Evolutionary conservation across 2,797 vertebrate genomes (phyloP).

Genomic region (Sebastes steindachneri): DNA sequence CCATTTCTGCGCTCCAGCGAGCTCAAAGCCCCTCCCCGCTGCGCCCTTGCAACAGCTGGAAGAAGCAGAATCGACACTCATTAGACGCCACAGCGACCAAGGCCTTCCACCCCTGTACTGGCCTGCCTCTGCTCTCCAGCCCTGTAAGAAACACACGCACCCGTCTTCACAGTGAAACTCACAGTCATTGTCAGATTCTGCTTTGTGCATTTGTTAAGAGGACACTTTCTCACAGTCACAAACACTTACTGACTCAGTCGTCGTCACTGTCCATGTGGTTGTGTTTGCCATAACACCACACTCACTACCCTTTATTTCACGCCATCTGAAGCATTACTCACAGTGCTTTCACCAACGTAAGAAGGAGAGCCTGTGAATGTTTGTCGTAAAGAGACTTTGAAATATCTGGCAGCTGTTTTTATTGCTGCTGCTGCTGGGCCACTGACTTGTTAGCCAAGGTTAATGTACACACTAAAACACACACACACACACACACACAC

Average conservation of each 20-base stretch:
- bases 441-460: constrained; percentile 9
- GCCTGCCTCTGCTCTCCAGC: constrained; percentile 97
- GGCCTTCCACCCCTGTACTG: constrained; percentile 97
- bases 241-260: constrained; percentile 34
- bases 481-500: constrained; percentile 26
- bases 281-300: constrained; percentile 33
- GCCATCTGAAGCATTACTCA: constrained; percentile 43
- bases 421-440: constrained; percentile 4
- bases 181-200: background rate
- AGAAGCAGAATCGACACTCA: constrained; percentile 91
- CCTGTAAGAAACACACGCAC: constrained; percentile 86
- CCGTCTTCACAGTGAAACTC: background rate
- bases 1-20: constrained; percentile 76
- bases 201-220: constrained; percentile 7
- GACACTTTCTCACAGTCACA: constrained; percentile 32
- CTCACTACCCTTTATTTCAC: constrained; percentile 8
- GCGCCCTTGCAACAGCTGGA: constrained; percentile 90
- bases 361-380: background rate
- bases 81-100: constrained; percentile 92
- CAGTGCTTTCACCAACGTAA: constrained; percentile 4
- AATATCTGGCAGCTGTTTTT: constrained; percentile 26
- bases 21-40: constrained; percentile 80
- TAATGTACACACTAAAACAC: constrained; percentile 39
- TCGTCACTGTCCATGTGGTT: background rate
- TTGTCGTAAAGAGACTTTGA: constrained; percentile 27